Evolutionary conservation across 2,113 vertebrate genomes (phyloP), one percentile per base, ranked within the genome.

Genomic region (Rhegmatorhina hoffmannsi): DNA sequence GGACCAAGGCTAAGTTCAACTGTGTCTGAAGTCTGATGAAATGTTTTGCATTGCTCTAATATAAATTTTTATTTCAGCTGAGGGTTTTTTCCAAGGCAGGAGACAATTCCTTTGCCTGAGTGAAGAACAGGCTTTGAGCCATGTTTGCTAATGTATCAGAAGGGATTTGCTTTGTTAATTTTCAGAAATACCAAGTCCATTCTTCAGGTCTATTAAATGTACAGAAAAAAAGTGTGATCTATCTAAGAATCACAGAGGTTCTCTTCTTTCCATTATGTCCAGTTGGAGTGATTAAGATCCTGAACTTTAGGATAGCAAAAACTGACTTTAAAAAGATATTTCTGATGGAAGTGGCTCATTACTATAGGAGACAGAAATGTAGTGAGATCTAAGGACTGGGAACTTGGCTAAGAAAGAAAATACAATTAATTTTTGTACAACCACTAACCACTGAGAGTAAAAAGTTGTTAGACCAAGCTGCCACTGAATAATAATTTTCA

Each of bases 1-100:
- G 73, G 92, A 93, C 82, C 75, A 80, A 87, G 84, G 95, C 91
- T 83, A 91, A 92, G 63, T 94, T 92, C 91, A 88, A 0, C 73
- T 80, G 36, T 46, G 66, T 74, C 63, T 67, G 55, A 85, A 72
- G 50, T 90, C 84, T 83, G 78, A 92, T 69, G 53, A 94, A 95
- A 92, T 84, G 78, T 43, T 92, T 87, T 46, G 13, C 82, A 73
- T 68, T 73, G 70, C 75, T 56, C 53, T 66, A 94, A 85, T 69
- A 94, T 24, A 8, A 94, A 50, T 85, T 87, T 91, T 68, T 94
- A 28, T 92, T 96, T 95, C 75, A 83, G 50, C 70, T 62, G 84
- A 76, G 78, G 0, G 13, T 84, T 87, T 82, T 79, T 89, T 78
- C 28, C 44, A 85, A 50, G n/a, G 62, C 87, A 85, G 66, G 43